Base-by-base conservation (phyloP, 2,888 invertebrate genomes). In the Mayetiola destructor region DNA sequence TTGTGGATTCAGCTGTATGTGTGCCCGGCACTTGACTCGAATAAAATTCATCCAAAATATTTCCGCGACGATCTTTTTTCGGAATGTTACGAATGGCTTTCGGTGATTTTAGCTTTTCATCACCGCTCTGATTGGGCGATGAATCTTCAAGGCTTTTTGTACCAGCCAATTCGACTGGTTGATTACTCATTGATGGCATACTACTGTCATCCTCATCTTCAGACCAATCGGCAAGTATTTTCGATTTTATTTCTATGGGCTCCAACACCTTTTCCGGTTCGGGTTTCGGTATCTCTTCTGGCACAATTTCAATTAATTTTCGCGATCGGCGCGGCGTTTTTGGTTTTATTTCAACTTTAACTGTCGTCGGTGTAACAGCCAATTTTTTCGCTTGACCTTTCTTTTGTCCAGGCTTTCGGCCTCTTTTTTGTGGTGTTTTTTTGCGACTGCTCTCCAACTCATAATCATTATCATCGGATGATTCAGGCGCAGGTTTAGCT, bases 151-250 rank as follows among this genome's bases (percentile, higher is more conserved):
- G 3, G 29, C 30, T 53, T 53, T 53, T 29, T 14, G 27, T 48
- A 2, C 30, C 30, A 18, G 27, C 30, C 20, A 20, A 16, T 53
- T 53, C 53, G 20, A 53, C 61, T 63, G 58, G 52, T 61, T 27
- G 63, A 61, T 20, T 55, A 21, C 65, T 65, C 32, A 62, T 65
- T n/a, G 63, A 62, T 18, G 69, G 61, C 12, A 60, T 56, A n/a
- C 60, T 65, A 3, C 59, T 63, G 29, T 75, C 75, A 37, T 75
- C 74, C 18, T 76, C 77, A 59, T 76, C 80, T 63, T 86, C 86
- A 61, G 81, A 81, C 87, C 88, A 88, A 65, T 88, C 88, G 1
- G 85, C 85, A 58, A 88, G 69, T 42, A 88, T 73, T 63, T 83
- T 80, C 58, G 77, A 81, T 59, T 81, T 80, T 62, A 85, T 79